Conservation (phyloP, 2,797 vertebrate genomes). For the Dicrostonyx torquatus region DNA sequence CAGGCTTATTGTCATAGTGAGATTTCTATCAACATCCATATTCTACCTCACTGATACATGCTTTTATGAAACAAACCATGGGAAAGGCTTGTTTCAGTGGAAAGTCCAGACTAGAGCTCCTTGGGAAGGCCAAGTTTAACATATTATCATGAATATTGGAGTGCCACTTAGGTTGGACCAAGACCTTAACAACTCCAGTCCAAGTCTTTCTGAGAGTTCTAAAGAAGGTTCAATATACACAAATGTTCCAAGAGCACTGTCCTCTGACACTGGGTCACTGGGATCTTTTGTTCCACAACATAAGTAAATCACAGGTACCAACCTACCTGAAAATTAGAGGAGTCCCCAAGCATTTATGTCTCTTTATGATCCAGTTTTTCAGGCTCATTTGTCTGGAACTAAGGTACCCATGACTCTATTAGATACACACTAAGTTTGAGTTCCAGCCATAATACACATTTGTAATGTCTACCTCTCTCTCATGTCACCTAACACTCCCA, state of each 20-base stretch:
- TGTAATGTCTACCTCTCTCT: neutral
- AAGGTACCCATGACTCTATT: neutral
- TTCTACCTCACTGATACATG: neutral
- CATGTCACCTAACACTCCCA: neutral
- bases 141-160: neutral
- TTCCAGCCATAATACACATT: neutral
- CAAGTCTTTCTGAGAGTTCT: neutral
- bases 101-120: neutral
- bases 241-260: neutral
- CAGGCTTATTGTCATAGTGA: neutral
- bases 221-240: neutral
- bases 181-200: neutral
- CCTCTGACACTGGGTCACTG: neutral
- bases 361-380: neutral
- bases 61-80: neutral
- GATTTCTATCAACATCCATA: neutral
- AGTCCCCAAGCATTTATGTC: neutral
- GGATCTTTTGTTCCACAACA: neutral
- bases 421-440: constrained; percentile 13
- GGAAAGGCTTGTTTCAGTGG: neutral
- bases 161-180: neutral
- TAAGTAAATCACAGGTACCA: neutral
- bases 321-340: neutral
- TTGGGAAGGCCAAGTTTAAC: neutral
- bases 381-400: neutral